Evolutionary conservation across 1,140 invertebrate species (phyloP).

Genomic region (Drosophila bifasciata): DNA sequence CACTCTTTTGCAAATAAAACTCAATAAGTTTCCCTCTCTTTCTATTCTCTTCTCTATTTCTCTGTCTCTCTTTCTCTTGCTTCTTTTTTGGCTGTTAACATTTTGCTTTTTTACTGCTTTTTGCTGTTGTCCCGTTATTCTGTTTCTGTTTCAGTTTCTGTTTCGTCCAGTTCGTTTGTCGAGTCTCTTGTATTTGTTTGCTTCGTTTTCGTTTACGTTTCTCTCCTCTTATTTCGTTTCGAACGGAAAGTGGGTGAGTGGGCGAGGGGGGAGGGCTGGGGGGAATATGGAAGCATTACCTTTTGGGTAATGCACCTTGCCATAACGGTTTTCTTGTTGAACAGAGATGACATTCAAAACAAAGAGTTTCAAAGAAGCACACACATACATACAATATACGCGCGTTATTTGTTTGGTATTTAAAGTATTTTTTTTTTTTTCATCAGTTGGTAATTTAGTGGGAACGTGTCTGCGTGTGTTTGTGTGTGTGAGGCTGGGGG

Average conservation of each 20-base stretch:
- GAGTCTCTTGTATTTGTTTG: constrained; percentile 24
- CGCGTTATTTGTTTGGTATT: constrained; percentile 8
- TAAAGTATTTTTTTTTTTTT: constrained; percentile 13
- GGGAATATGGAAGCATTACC: constrained; percentile 3
- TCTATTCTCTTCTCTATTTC: constrained; percentile 8
- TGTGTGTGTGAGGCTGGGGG: no score
- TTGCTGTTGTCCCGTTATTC: constrained; percentile 23
- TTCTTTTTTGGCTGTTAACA: constrained; percentile 63
- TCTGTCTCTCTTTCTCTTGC: constrained; percentile 13
- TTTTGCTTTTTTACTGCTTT: constrained; percentile 22
- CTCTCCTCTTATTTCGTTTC: constrained; percentile 24
- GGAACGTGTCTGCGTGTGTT: no score
- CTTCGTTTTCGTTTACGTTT: constrained; percentile 20
- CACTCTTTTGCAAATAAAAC: constrained; percentile 81
- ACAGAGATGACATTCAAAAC: constrained; percentile 16
- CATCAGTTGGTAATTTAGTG: constrained; percentile 4
- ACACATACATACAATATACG: constrained; percentile 1
- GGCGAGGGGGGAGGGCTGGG: no score
- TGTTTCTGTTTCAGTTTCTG: no score
- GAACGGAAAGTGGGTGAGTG: constrained; percentile 24
- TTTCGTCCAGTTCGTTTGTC: constrained; percentile 23
- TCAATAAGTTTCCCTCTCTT: constrained; percentile 65
- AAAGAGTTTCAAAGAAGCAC: constrained; percentile 43
- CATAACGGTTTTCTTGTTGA: constrained; percentile 18
- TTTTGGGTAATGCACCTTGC: no score